These are phyloP conservation scores for Dioctria linearis DNA, from an alignment of 2,888 invertebrate genomes.

Conservation along the genomic window DNA sequence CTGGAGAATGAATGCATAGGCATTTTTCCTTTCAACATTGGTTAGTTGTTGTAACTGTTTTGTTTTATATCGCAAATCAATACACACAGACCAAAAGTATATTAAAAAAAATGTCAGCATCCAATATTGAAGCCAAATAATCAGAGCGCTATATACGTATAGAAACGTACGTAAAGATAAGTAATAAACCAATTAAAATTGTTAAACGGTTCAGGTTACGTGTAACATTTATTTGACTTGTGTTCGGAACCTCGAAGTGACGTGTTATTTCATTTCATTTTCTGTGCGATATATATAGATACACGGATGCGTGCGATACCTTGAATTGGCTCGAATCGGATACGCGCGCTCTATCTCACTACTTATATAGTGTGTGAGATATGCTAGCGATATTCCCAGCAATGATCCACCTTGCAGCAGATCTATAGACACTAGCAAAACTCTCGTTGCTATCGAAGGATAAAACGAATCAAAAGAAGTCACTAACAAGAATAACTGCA, in stretches of 20 bases:
- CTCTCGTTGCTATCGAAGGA: slow-evolving; percentile 40
- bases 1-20: too few species aligned
- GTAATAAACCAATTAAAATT: slow-evolving; percentile 55
- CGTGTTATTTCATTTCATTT: slow-evolving; percentile 50
- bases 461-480: slow-evolving; percentile 44
- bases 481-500: slow-evolving; percentile 55
- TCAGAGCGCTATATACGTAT: too few species aligned
- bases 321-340: slow-evolving; percentile 46
- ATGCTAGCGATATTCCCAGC: slow-evolving; percentile 42
- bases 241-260: slow-evolving; percentile 38
- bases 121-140: too few species aligned
- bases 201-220: slow-evolving; percentile 54
- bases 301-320: slow-evolving; percentile 55
- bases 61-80: too few species aligned
- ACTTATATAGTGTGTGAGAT: slow-evolving; percentile 36
- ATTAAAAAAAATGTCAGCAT: too few species aligned
- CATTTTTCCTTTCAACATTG: too few species aligned
- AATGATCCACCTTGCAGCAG: slow-evolving; percentile 24
- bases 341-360: not conserved
- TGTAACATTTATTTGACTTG: slow-evolving; percentile 52
- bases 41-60: too few species aligned
- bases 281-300: not conserved
- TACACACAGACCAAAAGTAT: too few species aligned
- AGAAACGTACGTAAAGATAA: slow-evolving; percentile 37
- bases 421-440: slow-evolving; percentile 4